A percentile compares a stretch with the other conserved stretches of the same genome.
Evolutionary conservation across 2,888 invertebrate species (phyloP).

Genomic region (Heliconius ismenius): DNA sequence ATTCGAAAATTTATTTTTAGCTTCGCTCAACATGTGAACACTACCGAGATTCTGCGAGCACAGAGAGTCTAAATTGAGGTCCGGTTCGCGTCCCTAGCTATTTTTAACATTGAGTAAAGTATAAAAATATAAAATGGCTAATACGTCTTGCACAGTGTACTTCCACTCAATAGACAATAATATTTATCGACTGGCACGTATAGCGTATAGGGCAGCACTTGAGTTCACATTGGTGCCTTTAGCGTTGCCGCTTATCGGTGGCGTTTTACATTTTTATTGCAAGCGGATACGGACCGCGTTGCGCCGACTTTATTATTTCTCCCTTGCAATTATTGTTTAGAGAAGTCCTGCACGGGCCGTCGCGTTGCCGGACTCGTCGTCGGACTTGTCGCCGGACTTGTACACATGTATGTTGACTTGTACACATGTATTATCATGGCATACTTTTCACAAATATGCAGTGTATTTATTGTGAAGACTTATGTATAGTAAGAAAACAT

Average conservation of each 20-base stretch:
- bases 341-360: slow-evolving; percentile 60
- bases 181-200: slow-evolving; percentile 41
- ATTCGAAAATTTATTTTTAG: too few relatives aligned
- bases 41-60: too few relatives aligned
- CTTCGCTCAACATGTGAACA: too few relatives aligned
- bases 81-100: too few relatives aligned
- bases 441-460: slow-evolving; percentile 33
- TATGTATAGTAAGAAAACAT: background rate
- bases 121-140: background rate
- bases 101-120: background rate
- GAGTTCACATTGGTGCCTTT: slow-evolving; percentile 71
- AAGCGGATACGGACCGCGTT: slow-evolving; percentile 77
- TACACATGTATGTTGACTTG: slow-evolving; percentile 8
- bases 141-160: background rate
- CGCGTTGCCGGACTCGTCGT: slow-evolving; percentile 39
- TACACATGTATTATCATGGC: slow-evolving; percentile 18
- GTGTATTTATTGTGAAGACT: slow-evolving; percentile 31
- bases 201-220: slow-evolving; percentile 49
- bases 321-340: slow-evolving; percentile 79
- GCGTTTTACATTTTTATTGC: slow-evolving; percentile 82
- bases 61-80: too few relatives aligned
- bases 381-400: slow-evolving; percentile 42
- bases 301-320: slow-evolving; percentile 78
- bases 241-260: slow-evolving; percentile 77
- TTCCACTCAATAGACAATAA: background rate